These are phyloP conservation scores for Saturnia pavonia DNA, from an alignment of 2,888 invertebrate genomes.

Conservation along the genomic window DNA sequence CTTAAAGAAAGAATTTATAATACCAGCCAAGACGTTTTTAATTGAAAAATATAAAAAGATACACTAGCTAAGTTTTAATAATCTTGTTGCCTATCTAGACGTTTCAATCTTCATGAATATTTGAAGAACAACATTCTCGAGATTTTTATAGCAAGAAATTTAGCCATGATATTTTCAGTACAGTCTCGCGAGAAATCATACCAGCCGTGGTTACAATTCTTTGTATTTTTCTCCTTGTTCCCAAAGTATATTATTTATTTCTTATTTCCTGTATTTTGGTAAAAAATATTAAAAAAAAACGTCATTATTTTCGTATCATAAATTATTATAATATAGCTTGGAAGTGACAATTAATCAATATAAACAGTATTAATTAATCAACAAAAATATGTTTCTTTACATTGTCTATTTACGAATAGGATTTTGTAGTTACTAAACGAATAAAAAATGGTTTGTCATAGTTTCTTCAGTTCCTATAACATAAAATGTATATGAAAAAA, in stretches of 20 bases:
- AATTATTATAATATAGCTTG: neutral
- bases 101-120: constrained; percentile 22
- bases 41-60: constrained; percentile 12
- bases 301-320: neutral
- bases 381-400: no score
- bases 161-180: neutral
- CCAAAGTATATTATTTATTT: constrained; percentile 5
- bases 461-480: no score
- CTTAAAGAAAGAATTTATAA: neutral
- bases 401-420: no score
- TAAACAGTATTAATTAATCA: no score
- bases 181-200: constrained; percentile 10
- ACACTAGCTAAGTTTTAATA: constrained; percentile 1
- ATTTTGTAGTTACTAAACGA: no score
- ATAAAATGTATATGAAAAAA: no score
- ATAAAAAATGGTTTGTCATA: no score
- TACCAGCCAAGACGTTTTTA: neutral
- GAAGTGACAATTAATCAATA: neutral
- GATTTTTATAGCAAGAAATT: constrained; percentile 14
- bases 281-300: neutral
- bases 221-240: neutral
- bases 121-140: constrained; percentile 15
- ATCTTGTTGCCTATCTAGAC: constrained; percentile 16
- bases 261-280: neutral
- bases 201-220: neutral